Evolutionary conservation across 2,113 vertebrate species (phyloP).

Genomic region (Vulpes ferrilata): DNA sequence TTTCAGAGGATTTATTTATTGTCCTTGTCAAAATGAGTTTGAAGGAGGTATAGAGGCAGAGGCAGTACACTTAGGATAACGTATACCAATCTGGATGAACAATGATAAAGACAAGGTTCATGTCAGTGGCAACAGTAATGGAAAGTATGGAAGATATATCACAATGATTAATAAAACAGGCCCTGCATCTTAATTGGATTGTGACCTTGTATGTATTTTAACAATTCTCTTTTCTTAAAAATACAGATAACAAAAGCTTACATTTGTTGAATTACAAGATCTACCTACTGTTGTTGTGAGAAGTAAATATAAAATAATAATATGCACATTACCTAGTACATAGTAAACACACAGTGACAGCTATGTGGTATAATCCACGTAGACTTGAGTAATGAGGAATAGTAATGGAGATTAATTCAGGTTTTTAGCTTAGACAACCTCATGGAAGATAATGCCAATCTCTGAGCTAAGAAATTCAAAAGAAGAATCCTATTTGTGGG

Average conservation of each 20-base stretch:
- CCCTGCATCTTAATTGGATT: background rate
- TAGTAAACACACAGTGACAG: background rate
- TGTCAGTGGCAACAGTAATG: background rate
- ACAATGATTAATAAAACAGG: background rate
- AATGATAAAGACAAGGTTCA: background rate
- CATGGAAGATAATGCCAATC: background rate
- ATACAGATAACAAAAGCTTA: background rate
- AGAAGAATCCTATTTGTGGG: background rate
- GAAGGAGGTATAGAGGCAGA: background rate
- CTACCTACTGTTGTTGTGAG: background rate
- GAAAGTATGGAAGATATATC: background rate
- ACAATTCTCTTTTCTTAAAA: constrained; percentile 2
- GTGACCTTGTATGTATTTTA: background rate
- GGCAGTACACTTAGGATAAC: background rate
- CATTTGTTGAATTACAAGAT: background rate
- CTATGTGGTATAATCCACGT: background rate
- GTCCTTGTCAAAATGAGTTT: constrained; percentile 25
- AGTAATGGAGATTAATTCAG: background rate
- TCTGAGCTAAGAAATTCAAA: background rate
- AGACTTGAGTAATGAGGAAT: background rate
- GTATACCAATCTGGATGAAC: background rate
- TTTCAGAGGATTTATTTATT: background rate
- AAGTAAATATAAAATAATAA: background rate
- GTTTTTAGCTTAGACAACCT: background rate
- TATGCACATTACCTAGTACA: background rate